These are phyloP conservation scores for Fistularia commersonii DNA, from an alignment of 2,797 vertebrate genomes.

Conservation along the genomic window DNA sequence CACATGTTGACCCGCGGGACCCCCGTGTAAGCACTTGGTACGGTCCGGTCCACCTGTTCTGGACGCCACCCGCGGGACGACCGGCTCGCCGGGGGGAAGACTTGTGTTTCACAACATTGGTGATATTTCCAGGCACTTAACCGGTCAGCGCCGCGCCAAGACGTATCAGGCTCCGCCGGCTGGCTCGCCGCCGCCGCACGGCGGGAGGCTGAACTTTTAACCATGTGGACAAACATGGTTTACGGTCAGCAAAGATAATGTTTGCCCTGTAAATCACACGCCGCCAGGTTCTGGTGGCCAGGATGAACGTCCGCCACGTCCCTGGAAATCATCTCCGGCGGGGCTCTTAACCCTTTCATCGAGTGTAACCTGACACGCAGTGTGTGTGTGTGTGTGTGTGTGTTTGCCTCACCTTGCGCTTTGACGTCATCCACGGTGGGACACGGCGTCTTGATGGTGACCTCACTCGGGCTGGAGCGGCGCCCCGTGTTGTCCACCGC, in stretches of 20 bases:
- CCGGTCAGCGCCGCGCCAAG: conserved; percentile 18
- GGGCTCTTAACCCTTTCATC: too few relatives aligned
- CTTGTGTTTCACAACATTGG: conserved; percentile 36
- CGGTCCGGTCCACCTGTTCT: conserved; percentile 17
- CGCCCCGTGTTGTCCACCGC: conserved; percentile 96
- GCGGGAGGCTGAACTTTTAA: conserved; percentile 8
- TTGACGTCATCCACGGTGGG: conserved; percentile 97
- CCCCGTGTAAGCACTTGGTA: conserved; percentile 7
- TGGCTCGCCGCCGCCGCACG: conserved; percentile 15
- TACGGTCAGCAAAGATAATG: conserved; percentile 16
- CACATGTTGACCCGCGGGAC: too few relatives aligned
- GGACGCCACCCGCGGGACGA: too few relatives aligned
- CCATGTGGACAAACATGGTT: conserved; percentile 14
- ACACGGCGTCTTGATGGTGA: conserved; percentile 94
- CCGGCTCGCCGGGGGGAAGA: conserved; percentile 20
- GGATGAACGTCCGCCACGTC: background rate
- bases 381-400: background rate
- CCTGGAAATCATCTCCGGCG: background rate
- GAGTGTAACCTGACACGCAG: too few relatives aligned
- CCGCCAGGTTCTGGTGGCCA: background rate
- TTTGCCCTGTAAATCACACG: conserved; percentile 15
- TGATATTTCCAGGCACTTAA: conserved; percentile 38
- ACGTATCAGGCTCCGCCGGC: conserved; percentile 27
- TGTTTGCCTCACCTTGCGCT: conserved; percentile 86
- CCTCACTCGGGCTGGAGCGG: conserved; percentile 89